Conservation (phyloP, 2,888 invertebrate species). For the Augochlorella aurata region DNA sequence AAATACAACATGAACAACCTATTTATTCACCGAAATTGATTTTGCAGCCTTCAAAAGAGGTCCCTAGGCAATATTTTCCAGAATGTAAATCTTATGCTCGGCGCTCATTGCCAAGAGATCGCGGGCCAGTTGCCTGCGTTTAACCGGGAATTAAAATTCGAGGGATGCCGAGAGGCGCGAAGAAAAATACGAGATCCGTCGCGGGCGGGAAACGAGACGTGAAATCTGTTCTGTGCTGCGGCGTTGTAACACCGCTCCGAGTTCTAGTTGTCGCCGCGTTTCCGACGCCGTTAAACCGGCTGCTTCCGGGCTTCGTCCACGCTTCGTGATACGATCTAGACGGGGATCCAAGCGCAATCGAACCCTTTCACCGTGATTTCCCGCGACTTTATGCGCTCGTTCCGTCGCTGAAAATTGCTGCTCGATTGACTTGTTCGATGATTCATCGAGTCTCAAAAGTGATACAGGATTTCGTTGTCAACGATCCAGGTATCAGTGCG, state of each 20-base stretch:
- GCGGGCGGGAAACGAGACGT: neutral
- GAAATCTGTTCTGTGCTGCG: neutral
- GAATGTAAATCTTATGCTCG: constrained; percentile 37
- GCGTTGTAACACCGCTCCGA: constrained; percentile 13
- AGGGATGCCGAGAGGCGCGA: constrained; percentile 7
- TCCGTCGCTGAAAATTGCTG: neutral
- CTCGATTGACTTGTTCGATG: neutral
- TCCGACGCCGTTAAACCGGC: constrained; percentile 12
- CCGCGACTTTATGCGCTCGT: neutral
- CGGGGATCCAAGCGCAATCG: neutral
- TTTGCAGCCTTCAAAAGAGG: too few species aligned
- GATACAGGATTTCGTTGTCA: neutral
- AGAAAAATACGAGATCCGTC: neutral
- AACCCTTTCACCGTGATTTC: constrained; percentile 34
- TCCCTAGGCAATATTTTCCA: too few species aligned
- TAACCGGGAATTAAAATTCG: constrained; percentile 63
- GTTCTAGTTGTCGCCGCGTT: constrained; percentile 5
- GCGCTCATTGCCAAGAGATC: constrained; percentile 51
- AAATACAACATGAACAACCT: too few species aligned
- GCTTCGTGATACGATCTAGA: neutral
- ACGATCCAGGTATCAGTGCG: too few species aligned
- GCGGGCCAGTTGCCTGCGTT: constrained; percentile 56
- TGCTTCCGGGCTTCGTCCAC: constrained; percentile 10
- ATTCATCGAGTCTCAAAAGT: constrained; percentile 17
- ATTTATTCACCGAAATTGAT: too few species aligned